Conservation (phyloP, 92 coral and sea anemone species). For the Meandrina meandrites region DNA sequence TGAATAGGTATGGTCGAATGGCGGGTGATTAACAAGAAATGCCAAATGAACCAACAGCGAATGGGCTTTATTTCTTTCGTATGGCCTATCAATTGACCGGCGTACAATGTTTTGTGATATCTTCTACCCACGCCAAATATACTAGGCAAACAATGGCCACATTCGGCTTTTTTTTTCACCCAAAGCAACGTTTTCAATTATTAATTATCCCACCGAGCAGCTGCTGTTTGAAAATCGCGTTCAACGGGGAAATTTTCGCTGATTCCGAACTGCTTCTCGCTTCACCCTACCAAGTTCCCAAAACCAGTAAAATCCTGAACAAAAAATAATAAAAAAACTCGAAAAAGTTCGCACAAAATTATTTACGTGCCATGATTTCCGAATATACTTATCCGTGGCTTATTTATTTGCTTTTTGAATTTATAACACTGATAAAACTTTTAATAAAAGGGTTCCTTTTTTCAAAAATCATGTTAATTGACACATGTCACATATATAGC, state of each 20-base stretch:
- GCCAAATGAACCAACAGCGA: slow-evolving; percentile 27
- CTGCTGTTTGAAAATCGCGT: slow-evolving; percentile 13
- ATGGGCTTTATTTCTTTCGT: slow-evolving; percentile 22
- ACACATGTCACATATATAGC: not conserved
- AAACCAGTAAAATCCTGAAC: not conserved
- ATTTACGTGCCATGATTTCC: not conserved
- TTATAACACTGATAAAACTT: slow-evolving; percentile 1
- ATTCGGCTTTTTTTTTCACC: slow-evolving; percentile 26
- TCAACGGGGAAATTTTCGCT: not conserved
- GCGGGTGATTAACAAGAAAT: slow-evolving; percentile 28
- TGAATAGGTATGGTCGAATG: slow-evolving; percentile 4
- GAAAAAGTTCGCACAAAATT: not conserved
- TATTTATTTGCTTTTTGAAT: slow-evolving; percentile 9
- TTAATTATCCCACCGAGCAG: slow-evolving; percentile 27
- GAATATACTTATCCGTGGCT: not conserved
- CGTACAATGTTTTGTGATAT: slow-evolving; percentile 36
- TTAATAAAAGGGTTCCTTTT: slow-evolving; percentile 2
- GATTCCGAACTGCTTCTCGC: not conserved
- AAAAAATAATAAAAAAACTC: not conserved
- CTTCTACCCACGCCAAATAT: slow-evolving; percentile 55
- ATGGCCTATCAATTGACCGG: slow-evolving; percentile 31
- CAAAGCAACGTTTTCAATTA: slow-evolving; percentile 54
- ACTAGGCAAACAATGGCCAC: slow-evolving; percentile 44
- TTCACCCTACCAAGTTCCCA: no score
- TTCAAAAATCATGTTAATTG: slow-evolving; percentile 13